Evolutionary conservation across 2,888 invertebrate species (phyloP), one percentile per base, ranked within the genome.

Genomic region (Epinotia ramella): DNA sequence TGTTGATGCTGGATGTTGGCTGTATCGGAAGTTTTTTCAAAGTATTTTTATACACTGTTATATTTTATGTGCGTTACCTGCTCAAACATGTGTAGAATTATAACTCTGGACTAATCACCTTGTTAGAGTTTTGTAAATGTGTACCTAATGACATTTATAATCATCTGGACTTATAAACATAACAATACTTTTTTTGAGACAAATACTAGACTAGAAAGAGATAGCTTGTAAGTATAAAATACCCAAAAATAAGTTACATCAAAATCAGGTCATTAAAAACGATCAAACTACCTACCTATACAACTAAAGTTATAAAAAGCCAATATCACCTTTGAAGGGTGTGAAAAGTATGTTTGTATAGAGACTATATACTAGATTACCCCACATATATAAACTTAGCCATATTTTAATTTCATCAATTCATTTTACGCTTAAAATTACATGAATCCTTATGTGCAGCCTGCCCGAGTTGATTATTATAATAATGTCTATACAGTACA

Each of bases 181-280:
- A 18, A 28, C 2, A 56, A 56, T 56, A 66, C 53, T 66, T 28
- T 28, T 24, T 59, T 49, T 18, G 18, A 67, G 53, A 67, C 53
- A 56, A 67, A 33, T 33, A 33, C 16, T 28, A 56, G 66, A 67
- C 66, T 67, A 67, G 56, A 67, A 53, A 33, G 33, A 53, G 33
- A 53, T 56, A 11, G 12, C 3, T 28, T 33, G n/a, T 28, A n/a
- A n/a, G n/a, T n/a, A 33, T 0, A 3, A 28, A 28, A 53, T 11
- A 18, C 5, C 33, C 5, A 33, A 49, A 28, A 56, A 28, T 20
- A 46, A 46, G 13, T 24, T 16, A 46, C 7, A 46, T 44, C 13
- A 4, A 13, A 12, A 11, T 12, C 6, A 40, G 0, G 40, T n/a
- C 12, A 18, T 40, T 28, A 28, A 28, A 20, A 63, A 40, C 16